phyloP scores from a whole-genome alignment of 2,113 vertebrate genomes.

The Sterrhoptilus dennistouni region DNA sequence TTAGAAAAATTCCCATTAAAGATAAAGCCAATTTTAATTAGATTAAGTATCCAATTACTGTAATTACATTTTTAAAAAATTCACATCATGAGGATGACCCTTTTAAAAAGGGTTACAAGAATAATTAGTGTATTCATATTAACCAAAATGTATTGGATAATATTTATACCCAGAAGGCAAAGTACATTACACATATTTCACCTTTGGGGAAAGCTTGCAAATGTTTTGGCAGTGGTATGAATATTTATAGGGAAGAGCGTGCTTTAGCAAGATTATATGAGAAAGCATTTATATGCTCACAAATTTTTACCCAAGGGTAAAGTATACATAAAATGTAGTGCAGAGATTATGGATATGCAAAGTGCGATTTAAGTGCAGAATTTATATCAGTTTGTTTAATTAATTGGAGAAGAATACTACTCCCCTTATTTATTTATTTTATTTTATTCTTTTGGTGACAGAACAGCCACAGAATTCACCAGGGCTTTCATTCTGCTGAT shows the following conservation, averaged over 20 bases:
- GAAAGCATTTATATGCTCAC: constrained; percentile 79
- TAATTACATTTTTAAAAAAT: constrained; percentile 84
- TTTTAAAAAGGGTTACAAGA: constrained; percentile 83
- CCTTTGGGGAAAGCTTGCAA: constrained; percentile 82
- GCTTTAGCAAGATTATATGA: constrained; percentile 83
- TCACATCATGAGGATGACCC: constrained; percentile 85
- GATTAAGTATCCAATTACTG: constrained; percentile 88
- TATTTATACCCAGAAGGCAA: constrained; percentile 85
- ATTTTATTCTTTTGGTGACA: neutral
- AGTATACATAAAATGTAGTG: constrained; percentile 77
- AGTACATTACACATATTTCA: constrained; percentile 82
- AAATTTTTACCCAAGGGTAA: constrained; percentile 82
- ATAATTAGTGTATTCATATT: constrained; percentile 87
- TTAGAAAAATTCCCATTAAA: constrained; percentile 85
- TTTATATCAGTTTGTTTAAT: constrained; percentile 81
- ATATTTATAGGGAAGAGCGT: constrained; percentile 81
- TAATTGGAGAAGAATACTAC: constrained; percentile 72
- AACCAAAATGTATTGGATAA: constrained; percentile 85
- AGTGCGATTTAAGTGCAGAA: constrained; percentile 64
- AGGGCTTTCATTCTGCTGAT: neutral
- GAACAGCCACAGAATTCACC: constrained; percentile 17
- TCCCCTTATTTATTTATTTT: neutral
- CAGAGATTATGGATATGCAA: constrained; percentile 82
- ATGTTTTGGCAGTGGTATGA: constrained; percentile 82
- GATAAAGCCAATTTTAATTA: constrained; percentile 87